Conservation (phyloP, 2,113 vertebrate genomes). For the Amphiprion ocellaris region DNA sequence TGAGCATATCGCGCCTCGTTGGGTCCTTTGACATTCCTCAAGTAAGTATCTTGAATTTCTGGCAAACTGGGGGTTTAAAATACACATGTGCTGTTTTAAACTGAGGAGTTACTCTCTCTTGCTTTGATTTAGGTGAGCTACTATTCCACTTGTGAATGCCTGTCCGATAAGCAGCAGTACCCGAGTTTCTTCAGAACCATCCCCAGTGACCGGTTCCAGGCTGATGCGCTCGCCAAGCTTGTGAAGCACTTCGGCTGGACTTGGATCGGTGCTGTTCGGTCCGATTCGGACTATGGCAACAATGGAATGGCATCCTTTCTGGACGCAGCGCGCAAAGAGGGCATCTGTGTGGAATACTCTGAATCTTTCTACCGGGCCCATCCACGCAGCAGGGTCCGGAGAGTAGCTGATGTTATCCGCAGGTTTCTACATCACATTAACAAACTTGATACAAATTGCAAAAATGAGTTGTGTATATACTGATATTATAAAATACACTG, state of each 20-base stretch:
- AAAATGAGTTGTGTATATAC: neutral
- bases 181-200: conserved; percentile 83
- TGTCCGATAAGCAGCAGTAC: conserved; percentile 80
- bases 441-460: neutral
- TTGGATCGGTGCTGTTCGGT: conserved; percentile 83
- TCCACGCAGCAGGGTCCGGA: conserved; percentile 61
- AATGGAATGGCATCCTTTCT: conserved; percentile 80
- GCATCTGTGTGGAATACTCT: conserved; percentile 82
- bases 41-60: conserved; percentile 50
- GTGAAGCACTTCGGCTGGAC: conserved; percentile 83
- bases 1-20: conserved; percentile 74
- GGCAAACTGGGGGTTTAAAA: fast-evolving
- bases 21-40: conserved; percentile 79
- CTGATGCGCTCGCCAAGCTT: conserved; percentile 74
- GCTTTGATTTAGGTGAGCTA: conserved; percentile 77
- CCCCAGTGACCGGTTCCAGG: conserved; percentile 83
- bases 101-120: neutral
- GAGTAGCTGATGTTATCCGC: conserved; percentile 77
- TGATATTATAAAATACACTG: neutral
- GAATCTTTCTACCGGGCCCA: conserved; percentile 71
- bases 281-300: conserved; percentile 84
- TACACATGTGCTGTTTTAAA: too few relatives aligned
- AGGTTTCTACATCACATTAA: conserved; percentile 28
- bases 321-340: conserved; percentile 62
- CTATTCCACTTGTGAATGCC: conserved; percentile 80